Conservation (phyloP, 2,888 invertebrate species). For the Meliscaeva auricollis region DNA sequence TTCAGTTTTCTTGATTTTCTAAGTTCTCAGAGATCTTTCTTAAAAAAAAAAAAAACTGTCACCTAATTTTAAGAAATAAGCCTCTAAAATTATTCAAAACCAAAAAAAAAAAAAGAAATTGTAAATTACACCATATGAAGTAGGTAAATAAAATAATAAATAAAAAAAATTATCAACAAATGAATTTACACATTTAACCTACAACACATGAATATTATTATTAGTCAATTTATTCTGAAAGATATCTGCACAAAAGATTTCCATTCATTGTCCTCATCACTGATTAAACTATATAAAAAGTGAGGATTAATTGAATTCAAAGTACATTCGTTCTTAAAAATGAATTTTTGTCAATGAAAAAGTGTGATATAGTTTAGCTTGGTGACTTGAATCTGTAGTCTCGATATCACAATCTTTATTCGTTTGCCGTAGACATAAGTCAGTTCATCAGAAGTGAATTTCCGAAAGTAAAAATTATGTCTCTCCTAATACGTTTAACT, state of each 20-base stretch:
- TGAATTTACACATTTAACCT: conserved; percentile 16
- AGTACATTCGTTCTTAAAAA: conserved; percentile 28
- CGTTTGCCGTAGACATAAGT: conserved; percentile 44
- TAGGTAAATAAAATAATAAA: not conserved
- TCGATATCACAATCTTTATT: conserved; percentile 39
- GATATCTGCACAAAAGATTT: not conserved
- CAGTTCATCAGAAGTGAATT: not conserved
- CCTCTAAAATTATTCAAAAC: too few species aligned
- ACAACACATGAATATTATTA: conserved; percentile 13
- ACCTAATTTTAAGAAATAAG: too few species aligned
- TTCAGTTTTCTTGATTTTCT: too few species aligned
- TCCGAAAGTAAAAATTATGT: conserved; percentile 16
- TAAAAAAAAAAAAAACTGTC: too few species aligned
- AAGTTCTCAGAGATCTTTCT: too few species aligned
- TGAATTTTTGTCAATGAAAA: conserved; percentile 18
- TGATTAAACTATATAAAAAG: conserved; percentile 6
- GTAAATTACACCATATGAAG: too few species aligned
- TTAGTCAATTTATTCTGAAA: conserved; percentile 15
- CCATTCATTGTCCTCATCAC: conserved; percentile 41
- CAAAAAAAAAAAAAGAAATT: too few species aligned
- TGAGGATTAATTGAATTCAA: conserved; percentile 56
- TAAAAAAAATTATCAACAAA: conserved; percentile 9
- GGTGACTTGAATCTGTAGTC: not conserved
- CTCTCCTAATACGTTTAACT: conserved; percentile 10
- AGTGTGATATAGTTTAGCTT: not conserved